Evolutionary conservation across 2,113 vertebrate genomes (phyloP).

Genomic region (Tylochromis polylepis): DNA sequence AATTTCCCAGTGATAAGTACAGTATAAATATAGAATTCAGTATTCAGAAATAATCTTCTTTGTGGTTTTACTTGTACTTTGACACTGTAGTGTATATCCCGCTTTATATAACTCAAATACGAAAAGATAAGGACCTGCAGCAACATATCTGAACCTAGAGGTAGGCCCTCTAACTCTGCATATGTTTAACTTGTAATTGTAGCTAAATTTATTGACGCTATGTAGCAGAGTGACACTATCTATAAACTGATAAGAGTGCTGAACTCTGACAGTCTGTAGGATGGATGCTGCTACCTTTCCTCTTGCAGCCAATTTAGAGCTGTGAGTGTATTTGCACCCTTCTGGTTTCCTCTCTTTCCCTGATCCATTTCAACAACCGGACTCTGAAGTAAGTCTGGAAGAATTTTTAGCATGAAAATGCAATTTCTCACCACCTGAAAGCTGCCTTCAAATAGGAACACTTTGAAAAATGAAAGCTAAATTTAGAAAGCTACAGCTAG

Average conservation of each 20-base stretch:
- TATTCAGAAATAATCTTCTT: not conserved
- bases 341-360: not conserved
- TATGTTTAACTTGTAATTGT: not conserved
- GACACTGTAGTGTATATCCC: not conserved
- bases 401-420: not conserved
- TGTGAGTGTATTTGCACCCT: not conserved
- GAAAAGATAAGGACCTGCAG: not conserved
- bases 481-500: conserved; percentile 15
- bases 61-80: not conserved
- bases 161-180: not conserved
- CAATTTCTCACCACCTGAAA: not conserved
- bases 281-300: not conserved
- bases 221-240: not conserved
- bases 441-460: not conserved
- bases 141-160: not conserved
- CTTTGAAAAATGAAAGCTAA: not conserved
- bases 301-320: not conserved
- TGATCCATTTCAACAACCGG: not conserved
- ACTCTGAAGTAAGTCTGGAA: not conserved
- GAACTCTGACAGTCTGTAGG: not conserved
- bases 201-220: not conserved
- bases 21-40: not conserved
- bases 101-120: not conserved
- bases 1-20: not conserved
- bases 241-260: not conserved